Evolutionary conservation across 2,888 invertebrate genomes (phyloP), one percentile per base, ranked within the genome.

Genomic region (Portevinia maculata): DNA sequence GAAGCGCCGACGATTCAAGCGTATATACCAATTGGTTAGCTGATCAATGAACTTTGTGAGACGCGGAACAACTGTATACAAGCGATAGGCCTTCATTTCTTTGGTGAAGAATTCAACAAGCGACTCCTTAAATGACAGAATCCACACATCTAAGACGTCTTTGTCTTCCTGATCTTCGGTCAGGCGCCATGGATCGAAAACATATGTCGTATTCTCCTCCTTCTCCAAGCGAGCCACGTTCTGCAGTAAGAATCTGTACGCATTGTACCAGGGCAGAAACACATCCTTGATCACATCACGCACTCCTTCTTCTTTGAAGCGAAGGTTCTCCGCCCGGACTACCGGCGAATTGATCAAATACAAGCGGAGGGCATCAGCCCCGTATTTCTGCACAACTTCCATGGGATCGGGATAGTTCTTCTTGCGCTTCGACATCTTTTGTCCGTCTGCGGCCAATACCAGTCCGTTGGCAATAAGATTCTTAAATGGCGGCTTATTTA

Each of bases 371-470:
- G 99, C 99, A 92, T 99, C 99, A 0, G 99, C 99, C 1, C 99
- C 99, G 90, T 97, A 99, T 89, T 98, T 98, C 55, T 94, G 91
- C 0, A 98, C 95, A 13, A 99, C 93, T 86, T 96, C 95, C 91
- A 98, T 92, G 0, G 99, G 99, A 92, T 99, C 99, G 0, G 99
- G 99, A 90, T 98, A 99, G 90, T 99, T 99, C 90, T 99, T 98
- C 91, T 99, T 99, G 28, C 99, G 93, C 90, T 99, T 99, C 0
- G 99, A 99, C 99, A 99, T 99, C 91, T 99, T 99, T 89, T 98
- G 98, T 0, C 99, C 99, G 92, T 99, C 99, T 34, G 96, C 90
- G n/a, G 99, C 99, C 76, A 99, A 92, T 0, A 99, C 96, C 71
- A 99, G 92, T 1, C 99, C 99, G 90, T 98, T 99, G 15, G 96